Evolutionary conservation across 2,888 invertebrate genomes (phyloP).

Genomic region (Rhabditoides inermis): DNA sequence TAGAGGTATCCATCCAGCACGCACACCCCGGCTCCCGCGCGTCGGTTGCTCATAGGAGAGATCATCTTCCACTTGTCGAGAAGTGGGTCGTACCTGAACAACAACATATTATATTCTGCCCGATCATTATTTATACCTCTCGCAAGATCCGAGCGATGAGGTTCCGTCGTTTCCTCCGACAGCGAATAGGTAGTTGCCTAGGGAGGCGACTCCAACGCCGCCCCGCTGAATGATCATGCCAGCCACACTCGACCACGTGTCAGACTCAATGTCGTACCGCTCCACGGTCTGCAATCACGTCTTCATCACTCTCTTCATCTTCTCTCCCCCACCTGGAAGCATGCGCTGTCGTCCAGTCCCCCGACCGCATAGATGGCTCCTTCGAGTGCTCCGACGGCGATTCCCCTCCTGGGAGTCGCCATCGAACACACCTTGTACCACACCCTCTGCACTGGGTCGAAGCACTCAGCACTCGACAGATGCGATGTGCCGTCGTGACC

Average conservation of each 20-base stretch:
- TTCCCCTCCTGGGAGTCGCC: constrained; percentile 52
- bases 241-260: constrained; percentile 56
- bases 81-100: constrained; percentile 54
- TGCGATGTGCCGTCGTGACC: constrained; percentile 58
- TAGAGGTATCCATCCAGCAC: constrained; percentile 56
- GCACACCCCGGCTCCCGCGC: constrained; percentile 58
- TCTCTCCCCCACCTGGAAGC: constrained; percentile 52
- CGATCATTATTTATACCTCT: constrained; percentile 35
- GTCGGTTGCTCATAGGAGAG: constrained; percentile 55
- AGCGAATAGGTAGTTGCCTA: constrained; percentile 54
- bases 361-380: constrained; percentile 58
- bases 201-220: constrained; percentile 56
- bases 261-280: constrained; percentile 54
- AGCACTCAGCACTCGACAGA: constrained; percentile 55
- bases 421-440: constrained; percentile 52
- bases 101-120: not conserved
- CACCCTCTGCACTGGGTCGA: constrained; percentile 54
- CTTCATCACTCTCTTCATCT: not conserved
- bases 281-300: constrained; percentile 30
- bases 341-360: constrained; percentile 57
- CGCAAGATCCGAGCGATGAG: constrained; percentile 56
- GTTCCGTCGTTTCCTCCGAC: constrained; percentile 58
- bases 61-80: constrained; percentile 56
- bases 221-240: constrained; percentile 56
- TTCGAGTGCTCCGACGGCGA: constrained; percentile 57